Evolutionary conservation across 92 coral and sea anemone genomes (phyloP), one percentile per base, ranked within the genome.

Genomic region (Desmophyllum pertusum): DNA sequence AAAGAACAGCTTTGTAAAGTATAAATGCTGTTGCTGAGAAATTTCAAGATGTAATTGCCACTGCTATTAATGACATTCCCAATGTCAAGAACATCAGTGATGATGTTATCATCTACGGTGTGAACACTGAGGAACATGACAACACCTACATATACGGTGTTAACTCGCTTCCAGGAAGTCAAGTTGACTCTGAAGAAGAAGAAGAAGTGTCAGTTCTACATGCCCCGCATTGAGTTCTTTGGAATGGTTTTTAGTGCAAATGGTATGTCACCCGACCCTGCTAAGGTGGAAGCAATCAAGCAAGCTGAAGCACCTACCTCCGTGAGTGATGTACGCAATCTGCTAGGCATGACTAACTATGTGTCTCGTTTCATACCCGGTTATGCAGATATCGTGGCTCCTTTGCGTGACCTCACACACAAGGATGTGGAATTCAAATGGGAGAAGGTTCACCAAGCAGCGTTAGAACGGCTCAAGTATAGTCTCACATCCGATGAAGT

Each of bases 221-320:
- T 70, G 89, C 75, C 55, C 1, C 77, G 77, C 8, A 71, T 84
- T 46, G 77, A 76, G 69, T 88, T 83, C 76, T 84, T 83, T 77
- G 91, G 88, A 19, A 83, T 88, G 88, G 69, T 83, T 66, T 83
- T 88, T 27, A 73, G 78, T 88, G 88, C 83, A 21, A 71, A 76
- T 52, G 87, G 91, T 11, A 88, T 88, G 79, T 83, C 86, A 18
- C 83, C 89, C 4, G 90, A 86, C 53, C 93, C 88, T 67, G 74
- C 39, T 8, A 86, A 90, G 68, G 83, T 90, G 18, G 83, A 78
- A 50, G 90, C 88, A 30, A 83, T 90, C 76, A 40, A 90, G 67
- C 73, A 83, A 33, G 86, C 86, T 4, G 83, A 73, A 37, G 48
- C 87, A 48, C 92, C 83, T 19, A 78, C 59, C 53, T 76, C 78